phyloP scores from a whole-genome alignment of 2,113 vertebrate species.

The Sceloporus undulatus region DNA sequence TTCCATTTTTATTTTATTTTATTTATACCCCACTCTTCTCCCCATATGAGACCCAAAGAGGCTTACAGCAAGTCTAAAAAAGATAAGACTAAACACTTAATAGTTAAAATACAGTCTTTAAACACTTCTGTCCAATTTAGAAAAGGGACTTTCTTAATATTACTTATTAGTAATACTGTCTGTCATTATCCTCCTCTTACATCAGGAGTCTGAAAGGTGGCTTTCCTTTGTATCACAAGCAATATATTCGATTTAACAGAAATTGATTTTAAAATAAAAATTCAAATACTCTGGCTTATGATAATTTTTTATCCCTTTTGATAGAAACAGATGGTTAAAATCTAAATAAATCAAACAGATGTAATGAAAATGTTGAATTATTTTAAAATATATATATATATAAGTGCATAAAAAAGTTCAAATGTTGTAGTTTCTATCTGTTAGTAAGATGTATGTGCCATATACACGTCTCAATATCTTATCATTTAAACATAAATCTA shows the following conservation, averaged over 20 bases:
- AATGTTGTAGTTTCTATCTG: not conserved
- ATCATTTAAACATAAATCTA: not conserved
- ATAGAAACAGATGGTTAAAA: not conserved
- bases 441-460: not conserved
- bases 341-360: not conserved
- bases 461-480: not conserved
- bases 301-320: not conserved
- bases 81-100: too few species aligned
- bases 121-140: not conserved
- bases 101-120: not conserved
- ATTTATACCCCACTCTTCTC: too few species aligned
- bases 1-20: not conserved
- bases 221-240: not conserved
- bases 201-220: not conserved
- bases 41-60: too few species aligned
- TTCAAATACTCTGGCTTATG: not conserved
- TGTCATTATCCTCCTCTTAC: not conserved
- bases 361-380: not conserved
- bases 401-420: not conserved
- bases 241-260: not conserved
- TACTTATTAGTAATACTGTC: not conserved
- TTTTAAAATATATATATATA: not conserved
- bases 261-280: slow-evolving; percentile 4
- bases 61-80: too few species aligned
- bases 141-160: not conserved